A percentile compares a stretch with the other conserved stretches of the same genome.
Evolutionary conservation across 1,140 invertebrate genomes (phyloP).

Genomic region (Drosophila navojoa): DNA sequence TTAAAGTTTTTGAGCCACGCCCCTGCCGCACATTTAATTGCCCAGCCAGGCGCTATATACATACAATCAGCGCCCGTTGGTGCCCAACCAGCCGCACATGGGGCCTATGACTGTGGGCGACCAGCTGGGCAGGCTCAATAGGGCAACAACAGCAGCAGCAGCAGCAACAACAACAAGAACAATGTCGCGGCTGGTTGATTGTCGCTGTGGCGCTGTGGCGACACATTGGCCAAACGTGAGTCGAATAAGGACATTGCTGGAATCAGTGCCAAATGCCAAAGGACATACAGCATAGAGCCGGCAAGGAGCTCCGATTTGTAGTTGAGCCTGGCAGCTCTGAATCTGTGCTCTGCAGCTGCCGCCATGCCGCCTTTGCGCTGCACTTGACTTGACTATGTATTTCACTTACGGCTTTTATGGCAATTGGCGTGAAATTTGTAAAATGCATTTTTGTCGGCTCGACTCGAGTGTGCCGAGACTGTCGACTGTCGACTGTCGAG

Average conservation of each 20-base stretch:
- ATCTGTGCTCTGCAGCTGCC: slow-evolving; percentile 40
- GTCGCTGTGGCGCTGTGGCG: slow-evolving; percentile 54
- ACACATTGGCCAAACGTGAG: slow-evolving; percentile 80
- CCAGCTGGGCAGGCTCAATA: slow-evolving; percentile 10
- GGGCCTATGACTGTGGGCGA: slow-evolving; percentile 44
- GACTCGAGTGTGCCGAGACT: slow-evolving; percentile 1
- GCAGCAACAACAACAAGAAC: slow-evolving; percentile 26
- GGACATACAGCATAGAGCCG: slow-evolving; percentile 18
- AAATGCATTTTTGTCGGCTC: slow-evolving; percentile 65
- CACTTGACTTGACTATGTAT: slow-evolving; percentile 78
- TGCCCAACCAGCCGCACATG: slow-evolving; percentile 22
- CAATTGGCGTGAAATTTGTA: slow-evolving; percentile 82
- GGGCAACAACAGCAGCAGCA: slow-evolving; percentile 6
- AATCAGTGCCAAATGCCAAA: slow-evolving; percentile 25
- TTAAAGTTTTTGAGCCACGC: slow-evolving; percentile 56
- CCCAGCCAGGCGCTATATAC: slow-evolving; percentile 43
- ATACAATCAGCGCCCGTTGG: not conserved
- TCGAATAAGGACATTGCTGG: slow-evolving; percentile 42
- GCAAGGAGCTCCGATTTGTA: not conserved
- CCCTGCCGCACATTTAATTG: slow-evolving; percentile 61
- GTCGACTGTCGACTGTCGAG: not conserved
- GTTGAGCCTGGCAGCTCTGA: slow-evolving; percentile 2
- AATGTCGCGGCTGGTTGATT: slow-evolving; percentile 70
- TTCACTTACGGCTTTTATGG: slow-evolving; percentile 80
- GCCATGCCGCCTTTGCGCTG: slow-evolving; percentile 25